These are phyloP conservation scores for Papilio machaon DNA, from an alignment of 1,140 invertebrate species.

Conservation along the genomic window DNA sequence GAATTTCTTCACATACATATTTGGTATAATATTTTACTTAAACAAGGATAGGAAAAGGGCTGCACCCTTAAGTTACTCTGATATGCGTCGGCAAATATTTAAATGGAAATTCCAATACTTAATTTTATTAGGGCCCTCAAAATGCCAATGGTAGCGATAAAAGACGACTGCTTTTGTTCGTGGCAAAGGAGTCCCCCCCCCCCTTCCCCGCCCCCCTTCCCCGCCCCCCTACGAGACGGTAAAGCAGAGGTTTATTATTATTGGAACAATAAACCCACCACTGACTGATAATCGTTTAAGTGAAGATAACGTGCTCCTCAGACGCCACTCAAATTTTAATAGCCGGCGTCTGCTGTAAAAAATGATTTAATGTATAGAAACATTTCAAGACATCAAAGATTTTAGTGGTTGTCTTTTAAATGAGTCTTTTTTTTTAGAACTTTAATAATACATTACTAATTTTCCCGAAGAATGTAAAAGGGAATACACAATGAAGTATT, in stretches of 20 bases:
- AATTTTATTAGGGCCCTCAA: constrained; percentile 17
- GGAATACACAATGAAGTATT: not conserved
- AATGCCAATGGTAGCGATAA: constrained; percentile 26
- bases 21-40: not conserved
- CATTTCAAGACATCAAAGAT: not conserved
- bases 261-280: constrained; percentile 30
- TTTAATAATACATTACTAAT: not conserved
- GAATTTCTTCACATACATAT: not conserved
- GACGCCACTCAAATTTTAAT: constrained; percentile 19
- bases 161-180: constrained; percentile 23
- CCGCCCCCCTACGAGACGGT: not conserved
- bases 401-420: not conserved
- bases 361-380: not conserved
- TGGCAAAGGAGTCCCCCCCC: not conserved
- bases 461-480: not conserved
- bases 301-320: constrained; percentile 11
- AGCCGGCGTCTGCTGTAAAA: not conserved
- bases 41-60: not conserved
- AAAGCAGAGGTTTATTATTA: constrained; percentile 21
- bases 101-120: constrained; percentile 21
- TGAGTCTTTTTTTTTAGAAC: not conserved
- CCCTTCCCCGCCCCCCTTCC: not conserved
- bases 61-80: not conserved
- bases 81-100: constrained; percentile 8
- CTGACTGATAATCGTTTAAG: constrained; percentile 29